Base-by-base conservation (phyloP, 2,888 invertebrate species). In the Harpalus rufipes region DNA sequence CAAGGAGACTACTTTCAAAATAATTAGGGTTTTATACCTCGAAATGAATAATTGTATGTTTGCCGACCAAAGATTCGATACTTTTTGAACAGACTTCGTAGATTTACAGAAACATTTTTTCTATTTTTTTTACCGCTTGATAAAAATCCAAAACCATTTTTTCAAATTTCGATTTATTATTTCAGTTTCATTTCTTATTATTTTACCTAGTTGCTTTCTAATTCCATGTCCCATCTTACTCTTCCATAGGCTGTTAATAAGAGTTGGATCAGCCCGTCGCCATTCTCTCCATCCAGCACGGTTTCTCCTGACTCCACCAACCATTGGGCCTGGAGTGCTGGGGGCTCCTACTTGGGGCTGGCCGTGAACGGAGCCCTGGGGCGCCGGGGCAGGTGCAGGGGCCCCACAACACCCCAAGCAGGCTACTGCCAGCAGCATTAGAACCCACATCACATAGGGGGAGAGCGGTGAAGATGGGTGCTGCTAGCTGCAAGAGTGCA, bases 181-280 rank as follows among this genome's bases (percentile, higher is more conserved):
- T 3, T 3, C 25, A 25, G 25, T 25, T 25, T 25, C 3, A 25
- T 25, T 2, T 2, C 3, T 25, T 1, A 32, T 32, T 32, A 32
- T 32, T 4, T 32, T 32, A 94, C 94, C 94, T 88, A 94, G 91
- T 90, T 94, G 94, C 89, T 94, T 94, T 87, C 94, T 91, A 88
- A 94, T 94, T 89, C 95, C 95, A 88, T 95, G 93, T 63, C 95
- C 95, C 91, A 95, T 95, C 90, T 94, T 94, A 91, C 94, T 95
- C 90, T 94, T 93, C 95, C 95, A 95, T 88, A 95, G 92, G 87
- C 94, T 94, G 91, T 95, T 94, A 91, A 95, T 94, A 87, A 95
- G 93, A 86, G 94, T 94, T 85, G 95, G 95, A 91, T 95, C 95
- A 79, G 94, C 95, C 86, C 95, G 92, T 87, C 95, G 92, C 95